These are phyloP conservation scores for Xenus cinereus DNA, from an alignment of 2,113 vertebrate species.

Conservation along the genomic window DNA sequence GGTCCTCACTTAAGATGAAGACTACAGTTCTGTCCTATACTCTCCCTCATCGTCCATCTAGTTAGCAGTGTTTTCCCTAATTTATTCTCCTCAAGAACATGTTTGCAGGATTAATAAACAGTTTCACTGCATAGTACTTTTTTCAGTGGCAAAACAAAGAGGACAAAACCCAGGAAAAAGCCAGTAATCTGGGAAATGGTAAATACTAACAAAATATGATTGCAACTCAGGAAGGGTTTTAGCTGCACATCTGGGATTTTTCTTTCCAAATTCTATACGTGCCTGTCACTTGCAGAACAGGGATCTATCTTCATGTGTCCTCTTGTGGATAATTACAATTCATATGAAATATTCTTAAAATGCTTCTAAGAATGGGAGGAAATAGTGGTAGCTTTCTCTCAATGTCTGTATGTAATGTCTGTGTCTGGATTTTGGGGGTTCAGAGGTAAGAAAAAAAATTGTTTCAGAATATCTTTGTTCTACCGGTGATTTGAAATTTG, in stretches of 20 bases:
- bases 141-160: background rate
- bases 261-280: background rate
- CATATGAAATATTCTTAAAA: background rate
- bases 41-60: background rate
- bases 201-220: background rate
- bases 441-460: background rate
- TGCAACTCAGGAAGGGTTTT: background rate
- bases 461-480: background rate
- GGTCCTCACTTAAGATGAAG: background rate
- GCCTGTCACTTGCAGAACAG: background rate
- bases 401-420: background rate
- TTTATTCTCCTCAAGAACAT: background rate
- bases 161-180: background rate
- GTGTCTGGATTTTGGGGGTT: background rate
- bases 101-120: background rate
- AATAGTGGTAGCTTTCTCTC: background rate
- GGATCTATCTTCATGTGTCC: background rate
- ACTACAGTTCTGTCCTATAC: background rate
- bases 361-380: background rate
- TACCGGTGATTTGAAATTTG: background rate
- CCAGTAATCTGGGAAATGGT: background rate
- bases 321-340: background rate
- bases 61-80: background rate
- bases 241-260: background rate
- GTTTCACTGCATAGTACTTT: background rate